Conservation (phyloP, 2,888 invertebrate species). For the Allacma fusca region DNA sequence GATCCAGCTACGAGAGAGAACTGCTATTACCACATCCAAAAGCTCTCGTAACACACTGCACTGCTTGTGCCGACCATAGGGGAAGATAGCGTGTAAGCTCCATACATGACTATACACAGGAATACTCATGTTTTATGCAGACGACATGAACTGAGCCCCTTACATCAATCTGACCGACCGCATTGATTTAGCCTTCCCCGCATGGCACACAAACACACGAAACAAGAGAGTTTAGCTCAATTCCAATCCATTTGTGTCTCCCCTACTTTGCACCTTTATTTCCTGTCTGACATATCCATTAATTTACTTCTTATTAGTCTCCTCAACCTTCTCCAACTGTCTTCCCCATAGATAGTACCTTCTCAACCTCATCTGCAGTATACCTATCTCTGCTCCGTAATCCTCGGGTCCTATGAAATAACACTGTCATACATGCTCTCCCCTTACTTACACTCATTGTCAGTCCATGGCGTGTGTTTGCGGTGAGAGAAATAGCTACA, state of each 20-base stretch:
- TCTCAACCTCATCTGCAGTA: not conserved
- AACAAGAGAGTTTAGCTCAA: constrained; percentile 37
- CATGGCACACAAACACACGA: constrained; percentile 44
- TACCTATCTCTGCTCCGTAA: not conserved
- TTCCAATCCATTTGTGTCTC: constrained; percentile 27
- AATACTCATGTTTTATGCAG: constrained; percentile 46
- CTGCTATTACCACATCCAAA: not conserved
- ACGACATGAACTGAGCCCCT: constrained; percentile 39
- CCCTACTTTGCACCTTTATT: constrained; percentile 31
- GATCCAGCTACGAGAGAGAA: constrained; percentile 41
- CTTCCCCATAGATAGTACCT: not conserved
- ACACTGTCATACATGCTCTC: not conserved
- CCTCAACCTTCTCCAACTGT: constrained; percentile 14
- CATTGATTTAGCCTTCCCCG: constrained; percentile 42
- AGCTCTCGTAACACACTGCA: no score
- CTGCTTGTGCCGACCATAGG: no score
- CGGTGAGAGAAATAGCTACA: no score
- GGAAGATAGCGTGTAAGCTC: no score
- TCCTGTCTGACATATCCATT: constrained; percentile 36
- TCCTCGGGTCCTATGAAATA: not conserved
- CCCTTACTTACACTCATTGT: not conserved
- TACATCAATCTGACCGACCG: constrained; percentile 45
- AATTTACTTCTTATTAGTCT: constrained; percentile 39
- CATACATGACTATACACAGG: not conserved
- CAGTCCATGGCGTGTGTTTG: not conserved